These are phyloP conservation scores for Lynx canadensis DNA, from an alignment of 2,113 vertebrate genomes.

Conservation along the genomic window DNA sequence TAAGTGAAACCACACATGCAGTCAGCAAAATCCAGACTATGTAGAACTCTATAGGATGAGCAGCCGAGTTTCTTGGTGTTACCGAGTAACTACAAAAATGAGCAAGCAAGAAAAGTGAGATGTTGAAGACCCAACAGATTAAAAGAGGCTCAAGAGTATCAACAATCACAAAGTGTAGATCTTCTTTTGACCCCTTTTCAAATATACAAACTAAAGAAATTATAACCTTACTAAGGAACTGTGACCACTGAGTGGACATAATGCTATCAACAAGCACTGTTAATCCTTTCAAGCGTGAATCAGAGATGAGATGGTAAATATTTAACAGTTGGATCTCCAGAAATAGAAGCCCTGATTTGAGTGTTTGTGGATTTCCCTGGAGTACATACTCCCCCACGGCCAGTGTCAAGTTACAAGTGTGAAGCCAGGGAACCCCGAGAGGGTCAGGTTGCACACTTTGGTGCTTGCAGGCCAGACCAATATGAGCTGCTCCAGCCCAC, in stretches of 20 bases:
- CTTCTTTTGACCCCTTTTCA: not conserved
- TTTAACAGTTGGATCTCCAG: not conserved
- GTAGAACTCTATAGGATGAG: not conserved
- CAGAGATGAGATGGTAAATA: not conserved
- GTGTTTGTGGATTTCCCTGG: not conserved
- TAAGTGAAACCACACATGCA: not conserved
- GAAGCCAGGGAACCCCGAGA: not conserved
- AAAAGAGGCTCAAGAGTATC: not conserved
- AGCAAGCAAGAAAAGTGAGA: not conserved
- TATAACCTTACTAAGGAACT: not conserved
- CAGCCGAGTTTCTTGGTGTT: not conserved
- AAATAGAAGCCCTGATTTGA: not conserved
- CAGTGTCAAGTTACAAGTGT: not conserved
- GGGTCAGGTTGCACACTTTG: not conserved
- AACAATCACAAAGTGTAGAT: not conserved
- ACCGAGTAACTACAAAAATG: not conserved
- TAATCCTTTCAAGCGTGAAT: not conserved
- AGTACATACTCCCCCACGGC: rapidly evolving
- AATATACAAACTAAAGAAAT: not conserved
- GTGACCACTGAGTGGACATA: not conserved
- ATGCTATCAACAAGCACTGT: not conserved
- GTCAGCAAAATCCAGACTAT: not conserved
- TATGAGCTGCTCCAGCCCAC: not conserved
- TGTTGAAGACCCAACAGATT: not conserved
- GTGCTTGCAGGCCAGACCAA: not conserved